These are phyloP conservation scores for Miniopterus natalensis DNA, from an alignment of 2,113 vertebrate genomes.

Conservation along the genomic window DNA sequence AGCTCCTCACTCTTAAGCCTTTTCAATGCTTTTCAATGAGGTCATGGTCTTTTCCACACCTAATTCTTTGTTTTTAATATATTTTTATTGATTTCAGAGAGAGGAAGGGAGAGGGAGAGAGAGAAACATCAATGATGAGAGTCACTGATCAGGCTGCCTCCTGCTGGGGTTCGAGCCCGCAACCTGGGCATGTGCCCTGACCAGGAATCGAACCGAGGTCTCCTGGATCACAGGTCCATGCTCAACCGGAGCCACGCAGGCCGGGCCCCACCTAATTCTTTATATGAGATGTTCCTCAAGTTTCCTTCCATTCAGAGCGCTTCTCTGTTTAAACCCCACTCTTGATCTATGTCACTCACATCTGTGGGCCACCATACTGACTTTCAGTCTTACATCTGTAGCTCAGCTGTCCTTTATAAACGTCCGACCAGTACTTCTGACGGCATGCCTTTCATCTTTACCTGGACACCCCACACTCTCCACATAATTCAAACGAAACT, in stretches of 20 bases:
- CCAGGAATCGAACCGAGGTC: no score
- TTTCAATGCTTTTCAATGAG: not conserved
- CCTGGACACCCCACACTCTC: not conserved
- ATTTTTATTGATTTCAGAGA: no score
- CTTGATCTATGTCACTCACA: not conserved
- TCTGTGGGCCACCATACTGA: not conserved
- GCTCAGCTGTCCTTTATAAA: not conserved
- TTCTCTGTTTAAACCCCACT: not conserved
- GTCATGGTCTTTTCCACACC: not conserved
- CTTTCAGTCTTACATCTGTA: not conserved
- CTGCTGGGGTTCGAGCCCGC: no score
- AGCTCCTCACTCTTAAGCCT: not conserved
- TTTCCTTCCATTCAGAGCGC: not conserved
- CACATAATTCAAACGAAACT: not conserved
- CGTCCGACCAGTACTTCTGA: not conserved
- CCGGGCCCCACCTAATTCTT: not conserved
- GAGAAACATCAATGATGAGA: no score
- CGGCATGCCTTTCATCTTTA: not conserved
- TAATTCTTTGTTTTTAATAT: not conserved
- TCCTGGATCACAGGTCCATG: no score
- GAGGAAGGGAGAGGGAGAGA: no score
- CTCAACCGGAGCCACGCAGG: no score
- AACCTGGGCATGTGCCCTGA: no score
- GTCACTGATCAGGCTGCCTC: no score
- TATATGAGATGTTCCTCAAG: not conserved